Conservation (phyloP, 2,113 vertebrate species). For the Nerophis ophidion region DNA sequence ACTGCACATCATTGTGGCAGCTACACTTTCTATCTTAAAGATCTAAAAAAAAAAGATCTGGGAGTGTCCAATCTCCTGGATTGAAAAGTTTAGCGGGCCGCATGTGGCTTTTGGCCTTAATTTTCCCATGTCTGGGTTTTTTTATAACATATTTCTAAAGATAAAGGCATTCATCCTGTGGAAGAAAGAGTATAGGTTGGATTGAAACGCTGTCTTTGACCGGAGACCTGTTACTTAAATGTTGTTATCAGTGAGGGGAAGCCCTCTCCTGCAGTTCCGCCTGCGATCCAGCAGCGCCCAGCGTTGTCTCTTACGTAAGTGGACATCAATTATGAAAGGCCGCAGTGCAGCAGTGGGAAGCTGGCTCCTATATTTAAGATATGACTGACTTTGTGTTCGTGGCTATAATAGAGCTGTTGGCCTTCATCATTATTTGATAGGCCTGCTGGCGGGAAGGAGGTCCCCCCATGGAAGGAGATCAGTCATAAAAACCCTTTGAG, state of each 20-base stretch:
- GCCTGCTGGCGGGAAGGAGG: constrained; percentile 7
- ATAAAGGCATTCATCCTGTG: too few species aligned
- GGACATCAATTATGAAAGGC: constrained; percentile 48
- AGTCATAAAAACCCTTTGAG: neutral
- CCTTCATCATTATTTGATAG: constrained; percentile 43
- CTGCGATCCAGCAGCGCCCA: constrained; percentile 14
- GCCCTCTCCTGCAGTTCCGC: constrained; percentile 42
- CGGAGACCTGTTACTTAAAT: too few species aligned
- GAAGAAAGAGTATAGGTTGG: neutral
- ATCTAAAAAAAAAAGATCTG: too few species aligned
- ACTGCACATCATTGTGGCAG: too few species aligned
- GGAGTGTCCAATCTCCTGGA: too few species aligned
- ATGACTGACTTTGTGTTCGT: constrained; percentile 15
- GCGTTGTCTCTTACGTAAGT: constrained; percentile 47
- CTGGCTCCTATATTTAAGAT: constrained; percentile 34
- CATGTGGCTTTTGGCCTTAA: too few species aligned
- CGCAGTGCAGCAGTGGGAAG: constrained; percentile 25
- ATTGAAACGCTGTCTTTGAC: neutral
- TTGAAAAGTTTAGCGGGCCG: too few species aligned
- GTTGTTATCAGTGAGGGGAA: constrained; percentile 1
- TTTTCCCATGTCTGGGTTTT: too few species aligned
- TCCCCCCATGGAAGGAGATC: neutral
- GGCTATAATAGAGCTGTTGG: constrained; percentile 27
- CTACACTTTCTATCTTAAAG: too few species aligned
- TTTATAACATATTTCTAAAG: too few species aligned